Conservation (phyloP, 2,888 invertebrate genomes). For the Lasioglossum villosulum region DNA sequence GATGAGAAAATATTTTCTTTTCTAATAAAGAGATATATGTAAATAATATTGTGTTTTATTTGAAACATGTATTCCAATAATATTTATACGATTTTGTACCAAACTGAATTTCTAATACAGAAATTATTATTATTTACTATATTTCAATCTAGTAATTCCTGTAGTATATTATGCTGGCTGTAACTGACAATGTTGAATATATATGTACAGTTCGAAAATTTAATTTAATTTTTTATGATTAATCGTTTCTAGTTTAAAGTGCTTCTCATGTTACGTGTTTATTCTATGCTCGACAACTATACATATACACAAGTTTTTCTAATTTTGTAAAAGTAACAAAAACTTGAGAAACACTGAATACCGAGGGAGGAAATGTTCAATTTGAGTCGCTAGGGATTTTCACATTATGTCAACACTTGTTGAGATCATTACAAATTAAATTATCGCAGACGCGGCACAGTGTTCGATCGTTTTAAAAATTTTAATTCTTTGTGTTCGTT, state of each 20-base stretch:
- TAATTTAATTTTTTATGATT: not conserved
- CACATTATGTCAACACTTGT: constrained; percentile 47
- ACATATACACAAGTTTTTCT: not conserved
- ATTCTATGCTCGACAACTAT: not conserved
- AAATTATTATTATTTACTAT: constrained; percentile 17
- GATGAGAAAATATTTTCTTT: constrained; percentile 12
- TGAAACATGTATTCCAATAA: not conserved
- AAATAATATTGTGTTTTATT: not conserved
- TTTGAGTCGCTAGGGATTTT: constrained; percentile 53
- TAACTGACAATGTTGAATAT: not conserved
- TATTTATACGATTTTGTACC: not conserved
- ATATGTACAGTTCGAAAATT: not conserved
- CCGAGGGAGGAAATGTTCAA: constrained; percentile 18
- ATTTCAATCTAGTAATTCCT: constrained; percentile 27
- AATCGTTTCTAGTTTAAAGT: not conserved
- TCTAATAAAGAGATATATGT: not conserved
- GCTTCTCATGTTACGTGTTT: not conserved
- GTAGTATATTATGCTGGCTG: not conserved
- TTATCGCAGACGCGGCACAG: constrained; percentile 57
- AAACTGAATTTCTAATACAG: not conserved
- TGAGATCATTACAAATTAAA: constrained; percentile 65
- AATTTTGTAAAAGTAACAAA: not conserved
- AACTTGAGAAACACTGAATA: constrained; percentile 28
- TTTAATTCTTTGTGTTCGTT: constrained; percentile 39
- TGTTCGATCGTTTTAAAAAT: constrained; percentile 63